Base-by-base conservation (phyloP, 1,140 invertebrate genomes). In the Euura lappo region DNA sequence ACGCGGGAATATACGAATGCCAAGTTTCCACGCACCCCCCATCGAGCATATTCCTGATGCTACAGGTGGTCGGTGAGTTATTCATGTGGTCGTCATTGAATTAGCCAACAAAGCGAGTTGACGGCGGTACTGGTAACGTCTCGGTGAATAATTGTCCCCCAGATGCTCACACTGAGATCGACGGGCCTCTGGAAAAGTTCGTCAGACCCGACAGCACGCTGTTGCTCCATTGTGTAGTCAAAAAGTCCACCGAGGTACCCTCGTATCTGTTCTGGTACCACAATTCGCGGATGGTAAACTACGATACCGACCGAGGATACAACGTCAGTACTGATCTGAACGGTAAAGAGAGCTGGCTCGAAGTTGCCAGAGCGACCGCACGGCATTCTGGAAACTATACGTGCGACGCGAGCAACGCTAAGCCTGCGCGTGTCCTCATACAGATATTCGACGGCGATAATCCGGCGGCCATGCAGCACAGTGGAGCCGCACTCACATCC, bases 211-310 rank as follows among this genome's bases (percentile, higher is more conserved):
- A 95, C 3, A 95, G 94, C 46, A 93, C 93, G 77, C 85, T 97
- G 75, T 91, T 93, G 71, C 88, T 97, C 45, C 92, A 93, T 69
- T 97, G 95, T 80, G 90, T 91, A 66, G 92, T 97, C 6, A 91
- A 93, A 77, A 92, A 95, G 76, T 95, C 94, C 68, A 96, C 95
- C 2, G 94, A 95, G 80, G 91, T 91, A 2, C 94, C 94, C 1
- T 92, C 93, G 8, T 97, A 93, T 81, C 91, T 97, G 51, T 96
- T 96, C 89, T 97, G 95, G 96, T 97, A 96, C 86, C 95, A 96
- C 86, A 94, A 96, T 83, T 93, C 93, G 79, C 89, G 94, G 72
- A 96, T 96, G 94, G 95, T 96, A 83, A 96, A 96, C 87, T 96
- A 96, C 84, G 95, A 96, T 85, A 88, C 91, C 71, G 93, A 94